These are phyloP conservation scores for Perizoma affinitatum DNA, from an alignment of 2,888 invertebrate species.

Conservation along the genomic window DNA sequence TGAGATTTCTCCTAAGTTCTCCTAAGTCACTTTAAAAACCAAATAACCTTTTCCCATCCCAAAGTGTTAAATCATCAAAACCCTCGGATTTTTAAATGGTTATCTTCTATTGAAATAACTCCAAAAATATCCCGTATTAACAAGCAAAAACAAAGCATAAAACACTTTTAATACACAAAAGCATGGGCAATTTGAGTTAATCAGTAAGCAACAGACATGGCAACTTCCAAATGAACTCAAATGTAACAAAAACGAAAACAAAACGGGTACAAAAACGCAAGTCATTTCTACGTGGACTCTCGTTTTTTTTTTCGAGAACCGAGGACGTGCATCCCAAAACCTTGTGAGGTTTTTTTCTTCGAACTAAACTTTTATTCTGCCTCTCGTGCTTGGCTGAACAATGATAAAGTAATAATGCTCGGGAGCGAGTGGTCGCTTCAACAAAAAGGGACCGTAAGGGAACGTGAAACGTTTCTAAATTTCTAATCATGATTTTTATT, in stretches of 20 bases:
- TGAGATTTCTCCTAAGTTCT: too few species aligned
- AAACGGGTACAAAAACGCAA: constrained; percentile 82
- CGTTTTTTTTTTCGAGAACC: constrained; percentile 80
- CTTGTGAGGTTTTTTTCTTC: constrained; percentile 71
- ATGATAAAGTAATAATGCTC: constrained; percentile 80
- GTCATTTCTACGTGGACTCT: constrained; percentile 81
- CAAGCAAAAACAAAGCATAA: constrained; percentile 61
- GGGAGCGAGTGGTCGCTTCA: constrained; percentile 55
- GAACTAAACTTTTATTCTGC: constrained; percentile 71
- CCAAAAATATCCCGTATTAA: constrained; percentile 47
- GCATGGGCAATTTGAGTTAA: constrained; percentile 79
- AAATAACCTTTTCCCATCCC: too few species aligned
- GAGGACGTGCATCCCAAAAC: constrained; percentile 81
- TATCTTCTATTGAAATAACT: constrained; percentile 14
- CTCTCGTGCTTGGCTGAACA: constrained; percentile 73
- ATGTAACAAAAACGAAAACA: constrained; percentile 83
- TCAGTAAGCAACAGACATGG: constrained; percentile 81
- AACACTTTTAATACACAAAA: constrained; percentile 64
- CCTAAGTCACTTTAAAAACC: too few species aligned
- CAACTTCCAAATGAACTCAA: constrained; percentile 84
- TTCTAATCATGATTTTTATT: constrained; percentile 77
- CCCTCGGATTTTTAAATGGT: too few species aligned
- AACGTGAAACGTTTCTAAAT: constrained; percentile 69
- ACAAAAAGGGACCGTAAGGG: constrained; percentile 67
- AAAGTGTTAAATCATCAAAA: too few species aligned